Conservation (phyloP, 2,113 vertebrate species). For the Seriola aureovittata region DNA sequence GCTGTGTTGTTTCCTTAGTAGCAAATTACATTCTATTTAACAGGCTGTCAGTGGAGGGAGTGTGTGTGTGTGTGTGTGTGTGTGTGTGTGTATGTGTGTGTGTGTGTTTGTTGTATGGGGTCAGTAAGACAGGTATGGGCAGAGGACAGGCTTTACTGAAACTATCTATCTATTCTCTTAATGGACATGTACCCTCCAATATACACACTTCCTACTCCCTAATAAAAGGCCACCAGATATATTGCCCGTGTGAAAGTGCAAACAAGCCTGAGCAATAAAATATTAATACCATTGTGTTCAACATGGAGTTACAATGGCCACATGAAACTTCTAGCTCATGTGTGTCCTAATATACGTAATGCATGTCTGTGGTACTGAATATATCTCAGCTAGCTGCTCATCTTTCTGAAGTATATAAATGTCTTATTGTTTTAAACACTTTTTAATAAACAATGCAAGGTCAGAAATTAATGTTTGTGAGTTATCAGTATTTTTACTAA, state of each 20-base stretch:
- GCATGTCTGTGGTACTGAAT: not conserved
- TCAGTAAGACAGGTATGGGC: conserved; percentile 34
- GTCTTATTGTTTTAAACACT: not conserved
- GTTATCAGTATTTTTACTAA: not conserved
- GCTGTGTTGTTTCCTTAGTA: conserved; percentile 59
- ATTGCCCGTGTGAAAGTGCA: not conserved
- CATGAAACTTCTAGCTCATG: not conserved
- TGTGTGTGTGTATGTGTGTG: conserved; percentile 6
- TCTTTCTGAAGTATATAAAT: conserved; percentile 1
- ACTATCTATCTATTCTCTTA: conserved; percentile 47
- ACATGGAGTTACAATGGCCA: not conserved
- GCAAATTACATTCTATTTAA: conserved; percentile 78
- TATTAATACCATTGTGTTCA: conserved; percentile 6
- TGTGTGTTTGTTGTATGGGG: not conserved
- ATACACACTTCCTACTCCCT: not conserved
- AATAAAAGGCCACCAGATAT: conserved; percentile 11
- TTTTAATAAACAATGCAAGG: not conserved
- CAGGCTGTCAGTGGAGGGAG: conserved; percentile 59
- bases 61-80: not conserved
- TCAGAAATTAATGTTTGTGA: conserved; percentile 13
- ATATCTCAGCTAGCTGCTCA: not conserved
- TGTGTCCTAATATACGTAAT: not conserved
- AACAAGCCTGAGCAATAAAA: not conserved
- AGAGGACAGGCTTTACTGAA: conserved; percentile 32
- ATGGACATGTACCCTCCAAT: conserved; percentile 9